Conservation (phyloP, 2,797 vertebrate species). For the Emydoidea blandingii region DNA sequence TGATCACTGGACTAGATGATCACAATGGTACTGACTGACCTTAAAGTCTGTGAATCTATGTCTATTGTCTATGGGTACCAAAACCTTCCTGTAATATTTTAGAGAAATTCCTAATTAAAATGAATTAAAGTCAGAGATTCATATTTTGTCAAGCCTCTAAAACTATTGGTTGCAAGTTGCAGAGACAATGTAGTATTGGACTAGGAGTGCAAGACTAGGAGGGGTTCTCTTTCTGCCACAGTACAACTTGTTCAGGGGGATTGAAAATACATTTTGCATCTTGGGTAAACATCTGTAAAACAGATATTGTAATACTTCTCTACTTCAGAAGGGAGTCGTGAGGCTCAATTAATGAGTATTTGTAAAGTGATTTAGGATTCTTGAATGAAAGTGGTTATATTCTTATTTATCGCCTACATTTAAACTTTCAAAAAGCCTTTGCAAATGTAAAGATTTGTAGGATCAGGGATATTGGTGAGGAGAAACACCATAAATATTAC, state of each 20-base stretch:
- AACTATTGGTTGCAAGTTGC: background rate
- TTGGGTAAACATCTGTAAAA: background rate
- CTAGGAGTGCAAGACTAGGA: background rate
- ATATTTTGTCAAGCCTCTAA: background rate
- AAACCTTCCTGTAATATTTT: background rate
- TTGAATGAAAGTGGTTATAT: background rate
- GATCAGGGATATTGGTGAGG: background rate
- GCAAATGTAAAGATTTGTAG: background rate
- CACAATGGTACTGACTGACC: fast-evolving
- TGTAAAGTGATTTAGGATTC: background rate
- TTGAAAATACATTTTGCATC: background rate
- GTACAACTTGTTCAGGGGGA: background rate
- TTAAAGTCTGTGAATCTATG: background rate
- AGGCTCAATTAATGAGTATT: background rate
- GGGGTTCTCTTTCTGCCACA: background rate
- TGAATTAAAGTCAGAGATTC: background rate
- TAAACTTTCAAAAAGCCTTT: background rate
- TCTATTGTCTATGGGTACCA: background rate
- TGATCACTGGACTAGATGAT: no score
- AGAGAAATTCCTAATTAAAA: background rate
- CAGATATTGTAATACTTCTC: background rate
- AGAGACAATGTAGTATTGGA: background rate
- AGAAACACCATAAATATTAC: background rate
- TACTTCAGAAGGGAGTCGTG: background rate
- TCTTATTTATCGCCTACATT: background rate